Conservation (phyloP, 1,140 invertebrate genomes). For the Lordiphosa stackelbergi region DNA sequence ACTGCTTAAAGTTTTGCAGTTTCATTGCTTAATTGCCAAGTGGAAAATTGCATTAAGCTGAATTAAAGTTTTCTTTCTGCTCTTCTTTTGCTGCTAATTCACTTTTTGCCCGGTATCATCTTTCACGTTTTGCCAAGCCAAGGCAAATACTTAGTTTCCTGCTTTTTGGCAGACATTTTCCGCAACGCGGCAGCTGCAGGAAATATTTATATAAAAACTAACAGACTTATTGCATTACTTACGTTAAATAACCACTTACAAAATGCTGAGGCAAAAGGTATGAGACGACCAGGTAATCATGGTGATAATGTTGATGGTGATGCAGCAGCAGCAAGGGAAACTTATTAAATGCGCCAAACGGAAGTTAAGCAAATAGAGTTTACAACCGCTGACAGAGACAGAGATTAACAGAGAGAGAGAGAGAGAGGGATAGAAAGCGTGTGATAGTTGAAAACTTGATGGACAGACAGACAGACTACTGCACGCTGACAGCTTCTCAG, state of each 20-base stretch:
- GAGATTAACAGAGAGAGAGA: conserved; percentile 2
- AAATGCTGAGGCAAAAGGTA: conserved; percentile 29
- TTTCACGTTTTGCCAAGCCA: conserved; percentile 15
- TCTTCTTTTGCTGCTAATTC: conserved; percentile 41
- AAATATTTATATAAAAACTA: conserved; percentile 51
- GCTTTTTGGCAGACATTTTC: conserved; percentile 4
- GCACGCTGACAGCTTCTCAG: conserved; percentile 13
- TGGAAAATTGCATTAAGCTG: conserved; percentile 3
- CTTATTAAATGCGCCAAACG: conserved; percentile 50
- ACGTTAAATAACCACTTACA: conserved; percentile 73
- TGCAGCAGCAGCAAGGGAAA: conserved; percentile 35
- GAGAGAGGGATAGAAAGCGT: not conserved
- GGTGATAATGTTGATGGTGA: conserved; percentile 37
- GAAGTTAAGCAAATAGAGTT: conserved; percentile 37
- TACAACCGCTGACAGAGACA: conserved; percentile 26
- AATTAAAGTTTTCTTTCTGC: not conserved
- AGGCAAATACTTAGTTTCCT: conserved; percentile 26
- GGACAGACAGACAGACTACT: conserved; percentile 10
- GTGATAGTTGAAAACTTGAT: conserved; percentile 22
- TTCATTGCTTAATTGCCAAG: conserved; percentile 7
- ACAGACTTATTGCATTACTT: conserved; percentile 74
- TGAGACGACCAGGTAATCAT: conserved; percentile 32
- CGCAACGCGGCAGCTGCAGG: conserved; percentile 39
- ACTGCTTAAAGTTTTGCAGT: not conserved
- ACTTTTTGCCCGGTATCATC: conserved; percentile 52